These are phyloP conservation scores for Ammospiza caudacuta DNA, from an alignment of 2,113 vertebrate species.

Conservation along the genomic window DNA sequence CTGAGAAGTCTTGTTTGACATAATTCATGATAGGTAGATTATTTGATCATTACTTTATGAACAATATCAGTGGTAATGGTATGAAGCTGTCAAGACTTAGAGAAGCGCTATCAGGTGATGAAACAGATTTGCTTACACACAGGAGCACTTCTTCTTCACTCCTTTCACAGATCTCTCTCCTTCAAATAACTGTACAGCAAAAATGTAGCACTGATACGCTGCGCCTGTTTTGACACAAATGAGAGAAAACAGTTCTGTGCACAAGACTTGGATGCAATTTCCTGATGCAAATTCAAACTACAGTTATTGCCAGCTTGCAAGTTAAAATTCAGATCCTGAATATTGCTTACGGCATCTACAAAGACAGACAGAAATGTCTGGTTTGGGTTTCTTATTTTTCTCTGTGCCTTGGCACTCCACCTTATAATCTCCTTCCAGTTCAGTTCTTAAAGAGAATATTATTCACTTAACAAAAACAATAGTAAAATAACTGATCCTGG, in stretches of 20 bases:
- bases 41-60: not conserved
- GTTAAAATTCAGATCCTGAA: not conserved
- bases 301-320: not conserved
- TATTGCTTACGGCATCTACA: not conserved
- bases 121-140: not conserved
- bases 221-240: slow-evolving; percentile 7
- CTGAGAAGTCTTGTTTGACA: not conserved
- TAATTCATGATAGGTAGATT: not conserved
- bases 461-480: not conserved
- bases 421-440: not conserved
- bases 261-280: slow-evolving; percentile 4
- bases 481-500: not conserved
- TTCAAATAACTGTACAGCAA: not conserved
- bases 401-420: not conserved
- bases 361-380: not conserved
- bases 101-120: not conserved
- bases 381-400: not conserved
- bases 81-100: not conserved
- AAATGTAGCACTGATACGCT: not conserved
- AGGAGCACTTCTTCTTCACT: not conserved
- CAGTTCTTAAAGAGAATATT: not conserved
- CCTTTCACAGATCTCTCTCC: not conserved
- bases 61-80: not conserved
- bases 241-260: not conserved
- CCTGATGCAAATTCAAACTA: not conserved